These are phyloP conservation scores for Amphiprion percula DNA, from an alignment of 2,113 vertebrate genomes.

Conservation along the genomic window DNA sequence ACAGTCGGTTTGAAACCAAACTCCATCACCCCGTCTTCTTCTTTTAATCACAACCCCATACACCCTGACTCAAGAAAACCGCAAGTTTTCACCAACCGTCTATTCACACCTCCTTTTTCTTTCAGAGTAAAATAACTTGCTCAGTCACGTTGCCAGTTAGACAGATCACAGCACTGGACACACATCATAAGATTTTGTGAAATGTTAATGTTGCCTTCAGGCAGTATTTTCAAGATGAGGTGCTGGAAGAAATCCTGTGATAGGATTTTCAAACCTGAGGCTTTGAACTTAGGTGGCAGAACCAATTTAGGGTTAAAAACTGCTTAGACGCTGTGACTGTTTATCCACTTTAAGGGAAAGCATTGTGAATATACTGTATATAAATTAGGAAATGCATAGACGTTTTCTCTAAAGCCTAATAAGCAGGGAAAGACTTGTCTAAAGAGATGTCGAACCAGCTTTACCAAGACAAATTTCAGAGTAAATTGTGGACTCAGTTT, in stretches of 20 bases:
- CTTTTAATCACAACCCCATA: not conserved
- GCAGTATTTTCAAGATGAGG: slow-evolving; percentile 44
- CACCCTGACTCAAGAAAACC: not conserved
- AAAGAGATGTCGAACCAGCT: not conserved
- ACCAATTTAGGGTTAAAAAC: slow-evolving; percentile 35
- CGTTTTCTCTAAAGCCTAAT: not conserved
- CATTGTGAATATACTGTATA: not conserved
- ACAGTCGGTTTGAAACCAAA: not conserved
- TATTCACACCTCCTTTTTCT: not conserved
- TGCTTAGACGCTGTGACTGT: not conserved
- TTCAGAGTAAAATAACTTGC: slow-evolving; percentile 11
- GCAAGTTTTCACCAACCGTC: not conserved
- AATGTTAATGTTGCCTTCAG: slow-evolving; percentile 42
- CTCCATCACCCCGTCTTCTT: not conserved
- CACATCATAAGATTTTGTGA: slow-evolving; percentile 41
- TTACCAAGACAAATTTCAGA: slow-evolving; percentile 3
- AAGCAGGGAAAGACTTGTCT: not conserved
- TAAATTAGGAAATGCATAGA: not conserved
- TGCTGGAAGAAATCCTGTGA: slow-evolving; percentile 33
- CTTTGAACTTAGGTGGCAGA: slow-evolving; percentile 50
- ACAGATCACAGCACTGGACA: slow-evolving; percentile 45
- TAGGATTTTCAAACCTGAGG: slow-evolving; percentile 33
- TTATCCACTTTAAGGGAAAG: not conserved
- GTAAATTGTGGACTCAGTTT: not conserved
- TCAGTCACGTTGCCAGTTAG: slow-evolving; percentile 17